These are phyloP conservation scores for Sturnira hondurensis DNA, from an alignment of 2,113 vertebrate species.

Conservation along the genomic window DNA sequence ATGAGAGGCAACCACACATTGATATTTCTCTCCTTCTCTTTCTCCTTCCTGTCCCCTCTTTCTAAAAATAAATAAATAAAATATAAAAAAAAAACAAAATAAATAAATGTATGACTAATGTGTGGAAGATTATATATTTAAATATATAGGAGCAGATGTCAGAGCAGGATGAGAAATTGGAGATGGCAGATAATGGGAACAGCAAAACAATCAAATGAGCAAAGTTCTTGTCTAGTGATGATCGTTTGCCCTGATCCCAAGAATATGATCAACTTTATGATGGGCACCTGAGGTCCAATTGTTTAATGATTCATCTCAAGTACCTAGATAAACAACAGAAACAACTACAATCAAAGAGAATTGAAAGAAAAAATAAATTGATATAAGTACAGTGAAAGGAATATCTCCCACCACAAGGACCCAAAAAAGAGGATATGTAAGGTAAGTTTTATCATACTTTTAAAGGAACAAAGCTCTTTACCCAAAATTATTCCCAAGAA, in stretches of 20 bases:
- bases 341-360: not conserved
- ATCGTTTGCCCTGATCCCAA: not conserved
- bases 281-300: not conserved
- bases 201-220: not conserved
- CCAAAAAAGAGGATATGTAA: not conserved
- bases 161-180: not conserved
- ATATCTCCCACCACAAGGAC: not conserved
- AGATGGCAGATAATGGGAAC: not conserved
- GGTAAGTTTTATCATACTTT: not conserved
- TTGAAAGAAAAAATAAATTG: not conserved
- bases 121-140: not conserved
- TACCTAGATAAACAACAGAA: not conserved
- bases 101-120: not conserved
- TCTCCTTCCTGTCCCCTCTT: too few species aligned
- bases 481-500: not conserved
- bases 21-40: too few species aligned
- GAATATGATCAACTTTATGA: not conserved
- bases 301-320: not conserved
- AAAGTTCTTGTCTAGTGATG: not conserved
- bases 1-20: too few species aligned
- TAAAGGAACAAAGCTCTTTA: constrained; percentile 1
- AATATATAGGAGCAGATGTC: not conserved
- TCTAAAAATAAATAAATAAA: too few species aligned
- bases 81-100: not conserved
- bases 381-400: not conserved